Conservation (phyloP, 2,888 invertebrate species). For the Shargacucullia verbasci region DNA sequence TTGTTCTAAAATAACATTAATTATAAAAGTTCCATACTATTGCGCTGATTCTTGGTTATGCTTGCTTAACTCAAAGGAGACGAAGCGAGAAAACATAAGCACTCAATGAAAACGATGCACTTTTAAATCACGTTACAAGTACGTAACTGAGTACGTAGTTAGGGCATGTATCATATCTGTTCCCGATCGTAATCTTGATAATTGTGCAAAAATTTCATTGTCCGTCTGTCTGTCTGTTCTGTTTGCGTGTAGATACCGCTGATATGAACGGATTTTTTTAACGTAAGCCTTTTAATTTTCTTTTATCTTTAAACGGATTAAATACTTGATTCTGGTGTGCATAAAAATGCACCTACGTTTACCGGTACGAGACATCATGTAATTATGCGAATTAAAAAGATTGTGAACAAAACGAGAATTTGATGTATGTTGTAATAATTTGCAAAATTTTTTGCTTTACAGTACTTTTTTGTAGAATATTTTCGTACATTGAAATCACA, state of each 20-base stretch:
- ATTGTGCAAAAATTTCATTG: conserved; percentile 82
- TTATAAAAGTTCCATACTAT: neutral
- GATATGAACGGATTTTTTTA: conserved; percentile 51
- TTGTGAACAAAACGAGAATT: neutral
- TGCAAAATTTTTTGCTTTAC: neutral
- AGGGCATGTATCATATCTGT: conserved; percentile 72
- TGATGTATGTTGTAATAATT: conserved; percentile 3
- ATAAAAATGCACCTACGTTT: conserved; percentile 33
- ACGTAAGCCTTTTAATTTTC: conserved; percentile 46
- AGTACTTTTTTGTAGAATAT: no score
- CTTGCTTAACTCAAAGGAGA: conserved; percentile 45
- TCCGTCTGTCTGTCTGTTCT: conserved; percentile 74
- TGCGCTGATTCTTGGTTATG: conserved; percentile 17
- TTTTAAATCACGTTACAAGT: conserved; percentile 47
- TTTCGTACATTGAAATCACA: neutral
- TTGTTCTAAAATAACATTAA: neutral
- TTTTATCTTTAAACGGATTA: conserved; percentile 47
- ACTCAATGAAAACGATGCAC: conserved; percentile 41
- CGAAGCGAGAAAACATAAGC: conserved; percentile 62
- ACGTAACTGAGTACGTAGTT: conserved; percentile 54
- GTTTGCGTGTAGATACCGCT: conserved; percentile 58
- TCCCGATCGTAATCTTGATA: conserved; percentile 78
- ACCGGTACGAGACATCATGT: conserved; percentile 1
- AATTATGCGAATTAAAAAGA: conserved; percentile 12
- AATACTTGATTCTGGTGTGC: conserved; percentile 29